Evolutionary conservation across 1,140 invertebrate genomes (phyloP).

Genomic region (Pararge aegeria): DNA sequence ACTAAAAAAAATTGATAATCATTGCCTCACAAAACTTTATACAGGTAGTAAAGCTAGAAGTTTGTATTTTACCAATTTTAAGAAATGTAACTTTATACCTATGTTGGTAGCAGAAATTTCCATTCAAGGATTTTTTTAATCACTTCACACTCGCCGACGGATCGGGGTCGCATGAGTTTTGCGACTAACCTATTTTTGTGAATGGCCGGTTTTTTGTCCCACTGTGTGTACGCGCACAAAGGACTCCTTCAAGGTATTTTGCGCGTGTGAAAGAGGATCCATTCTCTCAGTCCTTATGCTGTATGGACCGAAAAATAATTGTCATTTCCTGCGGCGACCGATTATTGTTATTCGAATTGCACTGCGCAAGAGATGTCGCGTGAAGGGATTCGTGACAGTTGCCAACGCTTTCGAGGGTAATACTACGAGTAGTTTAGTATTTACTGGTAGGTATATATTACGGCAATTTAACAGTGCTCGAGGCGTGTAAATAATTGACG

Average conservation of each 20-base stretch:
- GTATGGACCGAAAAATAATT: constrained; percentile 70
- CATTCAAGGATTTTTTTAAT: constrained; percentile 16
- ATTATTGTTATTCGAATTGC: constrained; percentile 49
- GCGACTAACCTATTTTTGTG: constrained; percentile 75
- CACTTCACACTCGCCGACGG: constrained; percentile 10
- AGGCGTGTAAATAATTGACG: not conserved
- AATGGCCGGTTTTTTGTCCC: constrained; percentile 70
- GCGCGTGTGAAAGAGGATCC: constrained; percentile 69
- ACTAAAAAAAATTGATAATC: no score
- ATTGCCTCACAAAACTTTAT: no score
- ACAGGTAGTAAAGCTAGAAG: no score
- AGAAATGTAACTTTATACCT: no score
- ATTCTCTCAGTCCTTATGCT: constrained; percentile 57
- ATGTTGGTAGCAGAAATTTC: not conserved
- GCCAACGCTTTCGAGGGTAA: constrained; percentile 44
- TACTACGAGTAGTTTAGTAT: constrained; percentile 30
- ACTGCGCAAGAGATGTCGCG: constrained; percentile 40
- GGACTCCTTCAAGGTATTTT: constrained; percentile 67
- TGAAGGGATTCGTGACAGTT: constrained; percentile 37
- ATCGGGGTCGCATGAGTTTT: constrained; percentile 40
- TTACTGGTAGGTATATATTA: constrained; percentile 18
- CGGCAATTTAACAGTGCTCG: not conserved
- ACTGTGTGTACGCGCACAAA: constrained; percentile 57
- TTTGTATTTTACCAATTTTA: no score
- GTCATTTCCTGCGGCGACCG: constrained; percentile 70